Conservation (phyloP, 1,140 invertebrate species). For the Ceratina japonica region DNA sequence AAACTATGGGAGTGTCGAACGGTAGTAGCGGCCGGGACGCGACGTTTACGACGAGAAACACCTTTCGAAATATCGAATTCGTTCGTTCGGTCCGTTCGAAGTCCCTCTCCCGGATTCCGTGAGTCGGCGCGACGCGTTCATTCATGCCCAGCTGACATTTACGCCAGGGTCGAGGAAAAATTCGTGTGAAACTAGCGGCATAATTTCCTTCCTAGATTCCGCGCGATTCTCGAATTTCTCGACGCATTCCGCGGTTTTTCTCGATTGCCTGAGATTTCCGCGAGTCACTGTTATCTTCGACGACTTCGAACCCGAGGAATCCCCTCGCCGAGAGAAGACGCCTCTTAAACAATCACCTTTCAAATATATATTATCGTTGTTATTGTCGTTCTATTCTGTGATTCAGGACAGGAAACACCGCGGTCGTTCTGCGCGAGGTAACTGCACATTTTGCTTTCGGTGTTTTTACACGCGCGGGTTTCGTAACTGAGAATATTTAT, state of each 20-base stretch:
- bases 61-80: conserved; percentile 41
- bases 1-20: conserved; percentile 53
- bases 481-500: conserved; percentile 47
- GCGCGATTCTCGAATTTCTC: background rate
- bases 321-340: too few relatives aligned
- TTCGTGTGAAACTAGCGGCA: background rate
- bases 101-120: conserved; percentile 7
- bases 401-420: too few relatives aligned
- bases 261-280: background rate
- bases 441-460: conserved; percentile 33
- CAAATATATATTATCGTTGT: too few relatives aligned
- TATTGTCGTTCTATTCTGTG: too few relatives aligned
- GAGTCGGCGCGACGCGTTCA: background rate
- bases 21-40: conserved; percentile 23
- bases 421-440: too few relatives aligned
- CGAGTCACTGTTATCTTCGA: too few relatives aligned
- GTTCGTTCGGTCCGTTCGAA: background rate
- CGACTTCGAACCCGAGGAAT: too few relatives aligned
- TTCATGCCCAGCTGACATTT: background rate
- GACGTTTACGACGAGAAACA: conserved; percentile 29
- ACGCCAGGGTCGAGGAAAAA: background rate
- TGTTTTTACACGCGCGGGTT: conserved; percentile 10
- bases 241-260: background rate
- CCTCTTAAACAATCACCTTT: too few relatives aligned
- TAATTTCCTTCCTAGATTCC: background rate